A percentile compares a stretch with the other conserved stretches of the same genome.
Evolutionary conservation across 2,797 vertebrate species (phyloP).

Genomic region (Arctocebus calabarensis): DNA sequence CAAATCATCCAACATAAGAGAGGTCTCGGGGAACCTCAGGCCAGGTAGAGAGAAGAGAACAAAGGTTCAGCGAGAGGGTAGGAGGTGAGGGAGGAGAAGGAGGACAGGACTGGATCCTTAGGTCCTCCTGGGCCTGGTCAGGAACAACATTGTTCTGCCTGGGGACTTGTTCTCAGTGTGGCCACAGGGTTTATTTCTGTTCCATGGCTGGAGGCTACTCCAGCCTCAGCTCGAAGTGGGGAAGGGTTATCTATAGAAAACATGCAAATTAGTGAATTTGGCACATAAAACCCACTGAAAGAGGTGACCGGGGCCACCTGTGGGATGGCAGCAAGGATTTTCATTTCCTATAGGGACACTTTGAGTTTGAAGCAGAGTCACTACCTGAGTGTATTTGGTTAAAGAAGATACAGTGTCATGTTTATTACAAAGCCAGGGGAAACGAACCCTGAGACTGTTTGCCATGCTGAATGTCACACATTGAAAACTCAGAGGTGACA

Average conservation of each 20-base stretch:
- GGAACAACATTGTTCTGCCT: background rate
- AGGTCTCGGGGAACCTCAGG: background rate
- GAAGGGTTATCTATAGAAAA: background rate
- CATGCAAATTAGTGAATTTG: background rate
- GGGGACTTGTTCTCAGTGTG: background rate
- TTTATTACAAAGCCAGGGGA: background rate
- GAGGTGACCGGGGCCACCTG: background rate
- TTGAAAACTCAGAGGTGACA: slow-evolving; percentile 43
- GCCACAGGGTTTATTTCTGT: background rate
- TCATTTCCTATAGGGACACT: background rate
- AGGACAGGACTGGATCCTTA: background rate
- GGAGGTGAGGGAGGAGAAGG: background rate
- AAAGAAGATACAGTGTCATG: background rate
- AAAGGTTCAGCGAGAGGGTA: background rate
- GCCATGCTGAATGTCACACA: background rate
- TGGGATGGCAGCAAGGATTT: background rate
- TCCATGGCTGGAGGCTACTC: background rate
- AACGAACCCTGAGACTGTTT: background rate
- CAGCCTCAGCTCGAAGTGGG: background rate
- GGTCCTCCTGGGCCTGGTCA: background rate
- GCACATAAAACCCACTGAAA: background rate
- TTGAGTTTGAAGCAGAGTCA: background rate
- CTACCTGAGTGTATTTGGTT: background rate
- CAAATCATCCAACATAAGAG: background rate
- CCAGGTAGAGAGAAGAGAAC: background rate